Evolutionary conservation across 2,797 vertebrate species (phyloP).

Genomic region (Fistularia commersonii): DNA sequence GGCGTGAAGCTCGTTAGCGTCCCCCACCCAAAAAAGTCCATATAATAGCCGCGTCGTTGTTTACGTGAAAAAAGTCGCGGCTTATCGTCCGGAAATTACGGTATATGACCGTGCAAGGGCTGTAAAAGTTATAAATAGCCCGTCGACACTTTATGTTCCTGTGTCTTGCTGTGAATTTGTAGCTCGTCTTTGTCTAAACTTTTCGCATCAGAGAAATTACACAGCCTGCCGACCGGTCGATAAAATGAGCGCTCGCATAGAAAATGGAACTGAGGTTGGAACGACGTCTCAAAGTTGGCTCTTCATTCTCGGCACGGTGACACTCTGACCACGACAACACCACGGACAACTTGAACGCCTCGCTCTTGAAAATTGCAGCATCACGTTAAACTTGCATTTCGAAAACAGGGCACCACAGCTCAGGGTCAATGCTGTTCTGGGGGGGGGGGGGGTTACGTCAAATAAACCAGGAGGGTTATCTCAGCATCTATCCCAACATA

Average conservation of each 20-base stretch:
- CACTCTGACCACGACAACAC: slow-evolving; percentile 30
- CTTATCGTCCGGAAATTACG: too few species aligned
- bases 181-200: slow-evolving; percentile 11
- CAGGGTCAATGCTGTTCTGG: slow-evolving; percentile 5
- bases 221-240: slow-evolving; percentile 32
- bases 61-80: too few species aligned
- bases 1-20: too few species aligned
- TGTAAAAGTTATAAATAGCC: background rate
- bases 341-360: slow-evolving; percentile 29
- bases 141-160: slow-evolving; percentile 7
- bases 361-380: slow-evolving; percentile 17
- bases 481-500: too few species aligned
- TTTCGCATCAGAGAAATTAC: slow-evolving; percentile 11
- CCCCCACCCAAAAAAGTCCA: too few species aligned
- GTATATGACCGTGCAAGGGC: too few species aligned
- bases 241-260: slow-evolving; percentile 45
- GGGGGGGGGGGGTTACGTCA: too few species aligned
- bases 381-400: slow-evolving; percentile 35
- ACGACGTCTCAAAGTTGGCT: slow-evolving; percentile 60
- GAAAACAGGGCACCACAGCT: slow-evolving; percentile 25
- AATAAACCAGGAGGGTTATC: too few species aligned
- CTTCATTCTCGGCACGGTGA: slow-evolving; percentile 30
- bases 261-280: slow-evolving; percentile 52
- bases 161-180: slow-evolving; percentile 8
- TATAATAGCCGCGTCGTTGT: too few species aligned